Evolutionary conservation across 1,140 invertebrate species (phyloP).

Genomic region (Zaprionus lachaisei): DNA sequence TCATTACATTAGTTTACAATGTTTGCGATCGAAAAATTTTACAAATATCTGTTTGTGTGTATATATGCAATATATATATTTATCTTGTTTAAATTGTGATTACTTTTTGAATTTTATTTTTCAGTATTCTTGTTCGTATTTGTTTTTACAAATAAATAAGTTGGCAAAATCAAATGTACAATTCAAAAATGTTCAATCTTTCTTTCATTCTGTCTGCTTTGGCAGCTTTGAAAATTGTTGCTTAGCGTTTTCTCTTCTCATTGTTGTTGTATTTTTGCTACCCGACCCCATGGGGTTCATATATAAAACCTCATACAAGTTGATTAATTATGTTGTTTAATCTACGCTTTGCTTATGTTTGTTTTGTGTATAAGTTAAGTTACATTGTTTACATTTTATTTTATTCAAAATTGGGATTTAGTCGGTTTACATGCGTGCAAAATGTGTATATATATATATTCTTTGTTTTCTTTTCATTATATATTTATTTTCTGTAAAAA

Average conservation of each 20-base stretch:
- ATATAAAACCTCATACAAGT: conserved; percentile 38
- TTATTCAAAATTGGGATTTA: conserved; percentile 25
- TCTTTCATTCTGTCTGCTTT: conserved; percentile 18
- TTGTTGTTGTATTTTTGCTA: conserved; percentile 13
- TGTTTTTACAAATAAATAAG: conserved; percentile 65
- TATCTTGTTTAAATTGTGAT: conserved; percentile 44
- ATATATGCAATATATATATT: conserved; percentile 39
- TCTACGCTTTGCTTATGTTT: conserved; percentile 43
- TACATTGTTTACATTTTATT: conserved; percentile 65
- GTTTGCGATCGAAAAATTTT: conserved; percentile 66
- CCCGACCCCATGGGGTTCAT: conserved; percentile 6
- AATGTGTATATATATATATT: conserved; percentile 36
- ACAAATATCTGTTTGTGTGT: conserved; percentile 64
- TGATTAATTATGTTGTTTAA: neutral
- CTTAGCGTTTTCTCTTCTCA: conserved; percentile 13
- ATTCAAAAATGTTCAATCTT: conserved; percentile 21
- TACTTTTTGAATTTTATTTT: conserved; percentile 27
- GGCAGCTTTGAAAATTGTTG: conserved; percentile 33
- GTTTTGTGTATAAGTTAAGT: conserved; percentile 52
- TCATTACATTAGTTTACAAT: conserved; percentile 74
- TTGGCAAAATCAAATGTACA: conserved; percentile 62
- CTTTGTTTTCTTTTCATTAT: conserved; percentile 3
- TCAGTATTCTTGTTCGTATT: conserved; percentile 24
- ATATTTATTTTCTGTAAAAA: conserved; percentile 60
- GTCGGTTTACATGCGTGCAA: conserved; percentile 56